These are phyloP conservation scores for Mystacides longicornis DNA, from an alignment of 2,888 invertebrate species.

Conservation along the genomic window DNA sequence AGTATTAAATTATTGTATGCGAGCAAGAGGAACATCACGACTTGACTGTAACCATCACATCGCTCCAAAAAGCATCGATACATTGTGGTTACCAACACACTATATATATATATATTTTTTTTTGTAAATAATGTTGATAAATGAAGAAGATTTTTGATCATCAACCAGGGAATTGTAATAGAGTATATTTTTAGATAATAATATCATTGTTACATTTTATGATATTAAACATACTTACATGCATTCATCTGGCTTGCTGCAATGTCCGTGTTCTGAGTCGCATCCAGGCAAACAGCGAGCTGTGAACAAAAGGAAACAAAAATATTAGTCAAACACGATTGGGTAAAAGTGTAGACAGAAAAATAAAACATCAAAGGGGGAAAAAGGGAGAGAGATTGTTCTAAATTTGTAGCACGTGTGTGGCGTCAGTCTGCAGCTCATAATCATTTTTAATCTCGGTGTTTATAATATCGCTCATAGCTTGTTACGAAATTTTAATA, in stretches of 20 bases:
- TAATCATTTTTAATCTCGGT: too few species aligned
- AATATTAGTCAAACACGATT: constrained; percentile 14
- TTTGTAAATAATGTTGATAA: constrained; percentile 18
- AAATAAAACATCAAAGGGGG: constrained; percentile 17
- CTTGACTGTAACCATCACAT: too few species aligned
- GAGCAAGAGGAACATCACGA: constrained; percentile 5
- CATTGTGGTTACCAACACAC: too few species aligned
- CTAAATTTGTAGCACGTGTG: constrained; percentile 25
- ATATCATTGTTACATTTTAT: neutral
- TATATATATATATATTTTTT: too few species aligned
- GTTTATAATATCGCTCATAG: too few species aligned
- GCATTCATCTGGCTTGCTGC: constrained; percentile 91
- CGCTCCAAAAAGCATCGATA: too few species aligned
- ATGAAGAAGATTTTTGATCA: too few species aligned
- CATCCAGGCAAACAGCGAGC: constrained; percentile 92
- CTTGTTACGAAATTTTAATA: too few species aligned
- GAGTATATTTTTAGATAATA: neutral
- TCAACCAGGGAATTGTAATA: neutral
- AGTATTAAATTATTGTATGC: constrained; percentile 19
- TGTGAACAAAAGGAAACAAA: constrained; percentile 38
- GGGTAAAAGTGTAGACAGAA: constrained; percentile 13
- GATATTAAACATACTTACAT: constrained; percentile 65
- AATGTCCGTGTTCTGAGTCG: constrained; percentile 83
- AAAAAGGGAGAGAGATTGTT: constrained; percentile 15
- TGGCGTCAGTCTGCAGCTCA: constrained; percentile 19